A percentile compares a stretch with the other conserved stretches of the same genome.
These are phyloP conservation scores for Pardosa pseudoannulata DNA, from an alignment of 2,888 invertebrate species.

Conservation along the genomic window DNA sequence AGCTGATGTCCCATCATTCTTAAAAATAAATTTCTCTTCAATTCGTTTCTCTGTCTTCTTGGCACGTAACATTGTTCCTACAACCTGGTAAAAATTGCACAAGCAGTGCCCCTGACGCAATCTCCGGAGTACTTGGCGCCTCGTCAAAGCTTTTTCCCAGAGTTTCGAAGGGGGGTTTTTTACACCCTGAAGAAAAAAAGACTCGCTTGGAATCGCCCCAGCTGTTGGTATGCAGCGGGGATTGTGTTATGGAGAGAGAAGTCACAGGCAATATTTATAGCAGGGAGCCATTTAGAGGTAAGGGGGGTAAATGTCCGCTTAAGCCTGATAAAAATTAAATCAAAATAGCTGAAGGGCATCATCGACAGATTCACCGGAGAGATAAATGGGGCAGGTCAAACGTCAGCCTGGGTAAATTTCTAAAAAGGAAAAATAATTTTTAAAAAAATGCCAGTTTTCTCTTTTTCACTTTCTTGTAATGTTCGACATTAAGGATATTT, in stretches of 20 bases:
- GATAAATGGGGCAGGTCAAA: too few species aligned
- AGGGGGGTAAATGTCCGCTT: conserved; percentile 14
- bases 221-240: neutral
- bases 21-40: neutral
- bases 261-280: conserved; percentile 5
- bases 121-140: neutral
- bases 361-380: too few species aligned
- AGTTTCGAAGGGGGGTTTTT: neutral
- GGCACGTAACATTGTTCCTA: conserved; percentile 7
- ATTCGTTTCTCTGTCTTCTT: neutral
- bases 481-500: too few species aligned
- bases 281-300: neutral
- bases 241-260: conserved; percentile 10
- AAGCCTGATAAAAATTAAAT: neutral
- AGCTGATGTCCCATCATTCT: neutral
- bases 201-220: neutral
- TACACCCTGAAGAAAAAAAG: neutral
- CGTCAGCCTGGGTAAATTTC: too few species aligned
- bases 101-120: neutral
- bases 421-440: too few species aligned
- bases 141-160: neutral
- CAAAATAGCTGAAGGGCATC: too few species aligned
- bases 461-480: too few species aligned
- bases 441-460: too few species aligned
- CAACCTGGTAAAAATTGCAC: conserved; percentile 11